Evolutionary conservation across 2,797 vertebrate species (phyloP).

Genomic region (Muscicapa striata): DNA sequence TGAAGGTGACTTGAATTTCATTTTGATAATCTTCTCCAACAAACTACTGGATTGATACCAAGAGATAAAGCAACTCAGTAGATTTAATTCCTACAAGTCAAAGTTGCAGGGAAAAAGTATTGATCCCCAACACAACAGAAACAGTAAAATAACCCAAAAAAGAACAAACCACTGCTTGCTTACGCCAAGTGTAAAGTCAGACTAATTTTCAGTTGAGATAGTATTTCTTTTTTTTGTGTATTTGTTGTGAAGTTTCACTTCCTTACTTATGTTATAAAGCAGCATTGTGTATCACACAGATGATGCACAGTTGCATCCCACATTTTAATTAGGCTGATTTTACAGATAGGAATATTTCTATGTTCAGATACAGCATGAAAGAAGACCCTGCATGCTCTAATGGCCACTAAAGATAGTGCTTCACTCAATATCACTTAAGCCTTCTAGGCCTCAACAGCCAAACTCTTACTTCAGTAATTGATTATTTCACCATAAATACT

Average conservation of each 20-base stretch:
- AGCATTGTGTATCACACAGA: neutral
- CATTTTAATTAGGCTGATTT: neutral
- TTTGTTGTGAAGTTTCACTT: neutral
- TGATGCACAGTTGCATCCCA: neutral
- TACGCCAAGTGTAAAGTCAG: neutral
- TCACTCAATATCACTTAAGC: slow-evolving; percentile 39
- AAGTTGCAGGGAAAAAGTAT: neutral
- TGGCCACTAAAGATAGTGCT: slow-evolving; percentile 49
- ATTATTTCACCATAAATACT: slow-evolving; percentile 48
- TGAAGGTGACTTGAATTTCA: neutral
- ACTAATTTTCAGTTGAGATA: neutral
- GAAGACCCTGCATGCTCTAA: neutral
- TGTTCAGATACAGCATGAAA: neutral
- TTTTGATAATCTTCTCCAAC: neutral
- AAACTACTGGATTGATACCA: neutral
- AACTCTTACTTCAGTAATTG: slow-evolving; percentile 19
- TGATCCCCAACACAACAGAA: neutral
- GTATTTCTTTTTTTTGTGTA: neutral
- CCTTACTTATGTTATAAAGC: neutral
- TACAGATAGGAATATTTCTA: neutral
- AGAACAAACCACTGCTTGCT: neutral
- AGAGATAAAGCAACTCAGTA: neutral
- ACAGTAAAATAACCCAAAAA: neutral
- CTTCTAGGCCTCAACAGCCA: neutral
- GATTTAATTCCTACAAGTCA: neutral